These are phyloP conservation scores for Coenonympha glycerion DNA, from an alignment of 2,888 invertebrate species.

Conservation along the genomic window DNA sequence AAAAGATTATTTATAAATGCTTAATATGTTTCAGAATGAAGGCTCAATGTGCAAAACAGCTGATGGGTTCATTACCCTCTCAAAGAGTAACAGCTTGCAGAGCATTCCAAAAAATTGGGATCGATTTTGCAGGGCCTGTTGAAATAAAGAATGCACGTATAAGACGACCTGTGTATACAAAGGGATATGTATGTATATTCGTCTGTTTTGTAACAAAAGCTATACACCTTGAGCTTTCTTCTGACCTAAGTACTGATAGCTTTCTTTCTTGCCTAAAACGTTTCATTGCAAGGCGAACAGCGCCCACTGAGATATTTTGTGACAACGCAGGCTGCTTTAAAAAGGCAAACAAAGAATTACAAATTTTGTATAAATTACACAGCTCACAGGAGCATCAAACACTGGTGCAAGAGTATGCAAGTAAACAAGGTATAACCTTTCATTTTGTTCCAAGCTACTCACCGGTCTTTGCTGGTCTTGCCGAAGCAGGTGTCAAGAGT, in stretches of 20 bases:
- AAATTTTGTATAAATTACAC: conserved; percentile 14
- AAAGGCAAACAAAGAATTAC: conserved; percentile 18
- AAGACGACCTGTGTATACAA: conserved; percentile 12
- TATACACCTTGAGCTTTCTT: conserved; percentile 23
- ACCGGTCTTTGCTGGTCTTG: conserved; percentile 1
- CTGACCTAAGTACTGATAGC: conserved; percentile 1
- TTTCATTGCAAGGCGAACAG: neutral
- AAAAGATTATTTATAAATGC: conserved; percentile 14
- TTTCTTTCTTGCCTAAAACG: neutral
- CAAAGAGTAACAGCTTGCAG: neutral
- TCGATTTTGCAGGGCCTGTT: conserved; percentile 24
- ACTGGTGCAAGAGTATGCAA: conserved; percentile 1
- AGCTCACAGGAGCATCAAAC: neutral
- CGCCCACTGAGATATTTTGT: neutral
- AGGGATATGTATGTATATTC: conserved; percentile 21
- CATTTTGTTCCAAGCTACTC: conserved; percentile 24
- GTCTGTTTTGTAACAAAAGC: conserved; percentile 25
- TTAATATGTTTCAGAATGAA: conserved; percentile 15
- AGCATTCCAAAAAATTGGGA: conserved; percentile 15
- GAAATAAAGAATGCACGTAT: conserved; percentile 15
- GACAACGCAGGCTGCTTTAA: conserved; percentile 14
- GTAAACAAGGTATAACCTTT: conserved; percentile 21
- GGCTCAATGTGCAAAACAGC: conserved; percentile 8
- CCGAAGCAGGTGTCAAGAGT: neutral
- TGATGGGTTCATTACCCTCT: conserved; percentile 16